Conservation (phyloP, 2,113 vertebrate species). For the Zootoca vivipara region DNA sequence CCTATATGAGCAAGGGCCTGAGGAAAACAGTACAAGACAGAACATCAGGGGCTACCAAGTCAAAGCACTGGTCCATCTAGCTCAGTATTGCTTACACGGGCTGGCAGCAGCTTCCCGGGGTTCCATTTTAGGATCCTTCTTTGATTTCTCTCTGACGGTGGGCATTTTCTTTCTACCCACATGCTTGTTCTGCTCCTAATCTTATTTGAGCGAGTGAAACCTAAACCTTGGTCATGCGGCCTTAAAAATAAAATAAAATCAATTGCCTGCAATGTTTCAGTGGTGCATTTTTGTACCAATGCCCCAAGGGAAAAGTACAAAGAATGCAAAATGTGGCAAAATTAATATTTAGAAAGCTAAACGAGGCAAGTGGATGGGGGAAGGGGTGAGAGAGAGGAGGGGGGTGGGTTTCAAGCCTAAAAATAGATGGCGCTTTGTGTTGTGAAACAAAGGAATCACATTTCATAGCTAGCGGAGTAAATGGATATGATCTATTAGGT, state of each 20-base stretch:
- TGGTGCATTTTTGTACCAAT: slow-evolving; percentile 47
- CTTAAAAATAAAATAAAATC: slow-evolving; percentile 56
- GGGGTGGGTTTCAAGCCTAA: slow-evolving; percentile 46
- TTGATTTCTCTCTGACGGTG: no score
- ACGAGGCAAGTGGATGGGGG: slow-evolving; percentile 54
- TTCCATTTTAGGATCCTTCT: no score
- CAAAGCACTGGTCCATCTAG: no score
- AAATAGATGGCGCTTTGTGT: slow-evolving; percentile 58
- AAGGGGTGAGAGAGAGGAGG: neutral
- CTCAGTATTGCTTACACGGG: no score
- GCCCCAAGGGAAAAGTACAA: slow-evolving; percentile 42
- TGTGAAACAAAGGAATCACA: slow-evolving; percentile 51
- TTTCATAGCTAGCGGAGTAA: slow-evolving; percentile 55
- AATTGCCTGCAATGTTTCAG: slow-evolving; percentile 7
- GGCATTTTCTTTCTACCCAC: slow-evolving; percentile 3
- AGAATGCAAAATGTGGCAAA: slow-evolving; percentile 54
- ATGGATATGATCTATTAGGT: slow-evolving; percentile 54
- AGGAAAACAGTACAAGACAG: no score
- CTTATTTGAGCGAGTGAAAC: slow-evolving; percentile 47
- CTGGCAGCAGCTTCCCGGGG: no score
- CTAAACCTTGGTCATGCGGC: slow-evolving; percentile 38
- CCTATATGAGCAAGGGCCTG: no score
- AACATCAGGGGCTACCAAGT: no score
- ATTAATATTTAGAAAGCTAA: slow-evolving; percentile 64
- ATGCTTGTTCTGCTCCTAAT: slow-evolving; percentile 26